Base-by-base conservation (phyloP, 2,888 invertebrate genomes). In the Andrena haemorrhoa region DNA sequence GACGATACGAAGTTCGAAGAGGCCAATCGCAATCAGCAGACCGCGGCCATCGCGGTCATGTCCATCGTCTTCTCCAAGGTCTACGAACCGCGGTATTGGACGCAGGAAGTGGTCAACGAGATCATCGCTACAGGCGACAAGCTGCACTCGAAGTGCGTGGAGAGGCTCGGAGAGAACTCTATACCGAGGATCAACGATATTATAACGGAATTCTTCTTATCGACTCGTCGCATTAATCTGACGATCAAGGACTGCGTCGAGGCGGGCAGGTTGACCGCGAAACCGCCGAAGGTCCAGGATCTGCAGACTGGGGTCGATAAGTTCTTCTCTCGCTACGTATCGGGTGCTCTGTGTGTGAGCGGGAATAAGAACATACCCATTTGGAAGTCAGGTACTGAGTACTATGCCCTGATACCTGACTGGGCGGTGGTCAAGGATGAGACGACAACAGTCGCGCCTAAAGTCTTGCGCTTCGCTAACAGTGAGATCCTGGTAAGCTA, bases 51-150 rank as follows among this genome's bases (percentile, higher is more conserved):
- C 2, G 91, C 91, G 0, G 80, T 91, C 1, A 90, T 93, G 73
- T 89, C 91, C 0, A 79, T 92, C 0, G 83, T 93, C 2, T 93
- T 93, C 71, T 91, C 92, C 0, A 93, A 92, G 72, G 92, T 89
- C 7, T 93, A 93, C 71, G 89, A 90, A 60, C 92, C 93, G 0
- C 88, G 89, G 3, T 88, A 90, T 12, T 92, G 91, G 91, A 89
- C 88, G 4, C 23, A 75, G 1, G 84, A 90, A 6, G 65, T 92
- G 16, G 77, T 93, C 16, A 89, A 93, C 65, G 91, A 93, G 75
- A 88, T 93, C 0, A 85, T 91, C 29, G 70, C 90, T 1, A 91
- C 91, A 0, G 93, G 93, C 0, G 90, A 91, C 26, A 91, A 91
- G 63, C 76, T 93, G 8, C 91, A 93, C 56, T 84, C 90, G 0